Evolutionary conservation across 2,888 invertebrate genomes (phyloP).

Genomic region (Euzophera pinguis): DNA sequence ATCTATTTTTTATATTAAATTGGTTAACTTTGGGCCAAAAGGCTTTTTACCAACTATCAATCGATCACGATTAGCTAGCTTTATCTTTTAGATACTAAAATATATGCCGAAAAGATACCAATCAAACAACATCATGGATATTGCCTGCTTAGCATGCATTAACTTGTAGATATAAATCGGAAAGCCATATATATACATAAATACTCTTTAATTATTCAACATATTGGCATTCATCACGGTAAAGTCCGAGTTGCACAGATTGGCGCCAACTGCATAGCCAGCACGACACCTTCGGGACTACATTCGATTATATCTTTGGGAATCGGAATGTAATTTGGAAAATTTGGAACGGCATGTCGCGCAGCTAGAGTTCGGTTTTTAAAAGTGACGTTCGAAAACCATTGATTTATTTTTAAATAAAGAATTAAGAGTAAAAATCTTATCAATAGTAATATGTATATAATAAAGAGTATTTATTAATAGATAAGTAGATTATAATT

Average conservation of each 20-base stretch:
- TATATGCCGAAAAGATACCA: no score
- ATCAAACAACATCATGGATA: background rate
- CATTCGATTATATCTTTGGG: constrained; percentile 6
- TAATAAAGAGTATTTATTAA: no score
- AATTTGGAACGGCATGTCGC: background rate
- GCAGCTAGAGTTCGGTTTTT: background rate
- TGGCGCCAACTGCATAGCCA: constrained; percentile 3
- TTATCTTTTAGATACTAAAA: no score
- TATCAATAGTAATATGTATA: no score
- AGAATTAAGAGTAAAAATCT: no score
- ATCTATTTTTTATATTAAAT: no score
- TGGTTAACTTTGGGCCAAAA: no score
- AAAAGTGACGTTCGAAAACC: background rate
- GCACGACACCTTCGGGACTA: constrained; percentile 6
- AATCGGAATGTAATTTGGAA: background rate
- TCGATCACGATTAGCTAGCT: no score
- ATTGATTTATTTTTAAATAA: no score
- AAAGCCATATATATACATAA: constrained; percentile 15
- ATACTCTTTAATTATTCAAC: constrained; percentile 17
- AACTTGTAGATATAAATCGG: constrained; percentile 9
- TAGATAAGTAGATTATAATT: no score
- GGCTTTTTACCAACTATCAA: no score
- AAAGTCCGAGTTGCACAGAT: background rate
- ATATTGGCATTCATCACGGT: constrained; percentile 13
- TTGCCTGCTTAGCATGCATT: background rate